Evolutionary conservation across 2,797 vertebrate genomes (phyloP).

Genomic region (Oceanodroma leucorhoa): DNA sequence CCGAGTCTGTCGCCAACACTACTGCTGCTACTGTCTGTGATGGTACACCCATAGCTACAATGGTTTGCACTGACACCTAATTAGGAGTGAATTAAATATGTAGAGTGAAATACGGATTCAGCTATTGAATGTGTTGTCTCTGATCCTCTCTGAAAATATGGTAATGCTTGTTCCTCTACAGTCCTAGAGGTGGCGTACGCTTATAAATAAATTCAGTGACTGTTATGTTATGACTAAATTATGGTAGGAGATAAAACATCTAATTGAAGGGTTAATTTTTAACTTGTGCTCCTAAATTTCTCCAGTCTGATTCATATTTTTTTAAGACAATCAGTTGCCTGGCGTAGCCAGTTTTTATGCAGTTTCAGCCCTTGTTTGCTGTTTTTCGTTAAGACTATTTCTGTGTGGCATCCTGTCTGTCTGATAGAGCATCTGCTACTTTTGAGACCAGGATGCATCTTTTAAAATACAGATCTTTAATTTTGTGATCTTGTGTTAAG

Average conservation of each 20-base stretch:
- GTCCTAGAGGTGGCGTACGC: background rate
- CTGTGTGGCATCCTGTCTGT: background rate
- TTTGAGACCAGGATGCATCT: slow-evolving; percentile 5
- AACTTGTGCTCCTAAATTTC: background rate
- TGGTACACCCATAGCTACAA: background rate
- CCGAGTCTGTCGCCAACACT: background rate
- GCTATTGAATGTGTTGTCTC: background rate
- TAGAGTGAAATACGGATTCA: background rate
- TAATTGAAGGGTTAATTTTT: background rate
- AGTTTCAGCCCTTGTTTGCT: background rate
- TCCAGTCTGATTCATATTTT: background rate
- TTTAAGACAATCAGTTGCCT: slow-evolving; percentile 41
- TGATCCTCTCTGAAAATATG: background rate
- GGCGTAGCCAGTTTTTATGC: slow-evolving; percentile 42
- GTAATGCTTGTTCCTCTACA: background rate
- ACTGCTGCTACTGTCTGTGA: background rate
- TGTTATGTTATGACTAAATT: background rate
- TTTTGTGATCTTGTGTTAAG: slow-evolving; percentile 27
- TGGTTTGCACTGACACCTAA: background rate
- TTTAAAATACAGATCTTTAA: slow-evolving; percentile 5
- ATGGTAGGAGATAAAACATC: background rate
- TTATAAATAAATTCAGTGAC: background rate
- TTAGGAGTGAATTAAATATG: background rate
- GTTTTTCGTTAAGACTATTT: background rate
- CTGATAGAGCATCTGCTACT: background rate